A percentile compares a stretch with the other conserved stretches of the same genome.
Evolutionary conservation across 2,888 invertebrate genomes (phyloP).

Genomic region (Meloe dianella): DNA sequence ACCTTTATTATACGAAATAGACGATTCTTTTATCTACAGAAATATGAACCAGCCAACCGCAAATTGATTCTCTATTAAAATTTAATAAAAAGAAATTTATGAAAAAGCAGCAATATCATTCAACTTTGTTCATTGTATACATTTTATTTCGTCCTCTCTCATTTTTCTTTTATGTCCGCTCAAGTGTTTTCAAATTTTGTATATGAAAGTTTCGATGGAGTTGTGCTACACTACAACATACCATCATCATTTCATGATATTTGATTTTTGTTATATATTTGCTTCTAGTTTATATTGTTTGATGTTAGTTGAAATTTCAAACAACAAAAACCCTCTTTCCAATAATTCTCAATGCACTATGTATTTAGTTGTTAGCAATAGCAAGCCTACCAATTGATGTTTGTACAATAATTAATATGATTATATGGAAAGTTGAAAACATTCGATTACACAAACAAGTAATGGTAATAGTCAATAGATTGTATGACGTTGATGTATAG

Average conservation of each 20-base stretch:
- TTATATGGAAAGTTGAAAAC: not conserved
- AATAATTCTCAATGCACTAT: not conserved
- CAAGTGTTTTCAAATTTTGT: no score
- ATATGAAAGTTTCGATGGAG: no score
- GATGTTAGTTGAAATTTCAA: no score
- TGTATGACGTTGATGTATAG: not conserved
- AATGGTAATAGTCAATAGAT: not conserved
- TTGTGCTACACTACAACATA: no score
- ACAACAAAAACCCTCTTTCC: not conserved
- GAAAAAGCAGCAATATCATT: not conserved
- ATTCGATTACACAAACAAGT: not conserved
- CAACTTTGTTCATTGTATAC: not conserved
- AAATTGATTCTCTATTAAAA: no score
- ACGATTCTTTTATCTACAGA: no score
- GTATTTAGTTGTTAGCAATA: not conserved
- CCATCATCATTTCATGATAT: no score
- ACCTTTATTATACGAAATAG: no score
- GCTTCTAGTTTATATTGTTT: not conserved
- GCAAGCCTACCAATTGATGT: not conserved
- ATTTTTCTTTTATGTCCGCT: not conserved
- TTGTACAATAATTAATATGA: constrained; percentile 2
- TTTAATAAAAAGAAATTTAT: not conserved
- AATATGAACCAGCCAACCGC: no score
- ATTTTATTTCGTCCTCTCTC: not conserved
- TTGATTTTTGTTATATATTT: no score